Evolutionary conservation across 2,113 vertebrate species (phyloP), one percentile per base, ranked within the genome.

Genomic region (Heterochromis multidens): DNA sequence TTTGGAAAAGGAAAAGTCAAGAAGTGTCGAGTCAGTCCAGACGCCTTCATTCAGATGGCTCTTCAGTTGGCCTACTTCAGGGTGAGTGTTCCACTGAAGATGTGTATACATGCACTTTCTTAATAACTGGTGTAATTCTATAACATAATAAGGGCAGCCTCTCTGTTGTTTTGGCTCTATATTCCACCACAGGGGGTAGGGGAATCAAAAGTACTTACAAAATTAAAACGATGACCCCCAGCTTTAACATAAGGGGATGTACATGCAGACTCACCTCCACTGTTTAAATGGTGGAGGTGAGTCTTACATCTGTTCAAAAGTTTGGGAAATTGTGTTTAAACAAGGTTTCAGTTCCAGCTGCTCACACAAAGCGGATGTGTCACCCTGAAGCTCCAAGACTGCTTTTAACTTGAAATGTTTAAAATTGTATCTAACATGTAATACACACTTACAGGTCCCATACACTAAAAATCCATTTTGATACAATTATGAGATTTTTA

Each of bases 1-100:
- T 99, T 99, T 78, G 99, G 98, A 14, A 99, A 99, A 93, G 97
- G 96, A 3, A 90, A 92, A 67, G 96, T 99, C 93, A 99, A 99
- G 92, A 99, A 96, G 91, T 95, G 96, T 43, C 95, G 95, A 80
- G 97, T 97, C 27, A 99, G 98, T 79, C 99, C 99, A 0, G 98
- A 99, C 16, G 98, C 97, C 81, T 99, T 99, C 19, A 94, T 99
- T 60, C 99, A 99, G 77, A 95, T 98, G 16, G 96, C 97, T 4
- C 96, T 99, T 78, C 99, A 99, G 95, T 95, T 99, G 79, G 98
- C 99, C 14, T 97, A 98, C 86, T 99, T 96, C 81, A 96, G 97
- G 97, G 99, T 99, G 88, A 95, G 90, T 13, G 35, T 33, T 62
- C 19, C n/a, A 12, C 49, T 56, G 27, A 79, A 17, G 70, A 33